phyloP scores from a whole-genome alignment of 2,797 vertebrate genomes.

The Sorex maritimensis region DNA sequence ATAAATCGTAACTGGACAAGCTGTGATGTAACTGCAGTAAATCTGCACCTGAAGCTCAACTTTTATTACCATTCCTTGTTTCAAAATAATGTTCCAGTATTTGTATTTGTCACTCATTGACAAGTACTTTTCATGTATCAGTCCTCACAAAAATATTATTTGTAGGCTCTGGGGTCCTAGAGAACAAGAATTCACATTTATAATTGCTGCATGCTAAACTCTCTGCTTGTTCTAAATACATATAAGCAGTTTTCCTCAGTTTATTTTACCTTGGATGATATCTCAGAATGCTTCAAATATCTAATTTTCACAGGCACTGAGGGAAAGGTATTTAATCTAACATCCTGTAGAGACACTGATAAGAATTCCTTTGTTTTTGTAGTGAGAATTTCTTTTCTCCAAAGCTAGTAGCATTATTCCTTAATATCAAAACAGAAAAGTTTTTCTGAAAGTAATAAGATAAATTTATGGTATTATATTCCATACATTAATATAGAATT shows the following conservation, averaged over 20 bases:
- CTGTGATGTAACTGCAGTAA: not conserved
- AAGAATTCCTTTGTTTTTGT: slow-evolving; percentile 20
- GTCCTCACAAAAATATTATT: not conserved
- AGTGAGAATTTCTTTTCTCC: too few relatives aligned
- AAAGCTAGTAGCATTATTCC: not conserved
- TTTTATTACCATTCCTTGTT: not conserved
- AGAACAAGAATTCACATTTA: not conserved
- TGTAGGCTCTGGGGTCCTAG: not conserved
- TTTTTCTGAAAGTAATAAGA: not conserved
- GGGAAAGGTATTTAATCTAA: not conserved
- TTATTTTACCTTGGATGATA: slow-evolving; percentile 2
- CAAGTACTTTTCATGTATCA: not conserved
- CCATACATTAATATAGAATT: too few relatives aligned
- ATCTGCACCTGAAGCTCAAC: not conserved
- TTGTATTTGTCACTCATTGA: not conserved
- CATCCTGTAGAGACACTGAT: not conserved
- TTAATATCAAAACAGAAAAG: not conserved
- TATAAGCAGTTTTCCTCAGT: not conserved
- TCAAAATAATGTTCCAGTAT: not conserved
- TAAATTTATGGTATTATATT: not conserved
- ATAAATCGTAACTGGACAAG: not conserved
- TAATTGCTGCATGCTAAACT: not conserved
- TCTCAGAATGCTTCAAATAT: not conserved
- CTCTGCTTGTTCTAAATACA: not conserved
- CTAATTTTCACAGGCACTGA: not conserved